Evolutionary conservation across 2,888 invertebrate species (phyloP).

Genomic region (Metallyticus violacea): DNA sequence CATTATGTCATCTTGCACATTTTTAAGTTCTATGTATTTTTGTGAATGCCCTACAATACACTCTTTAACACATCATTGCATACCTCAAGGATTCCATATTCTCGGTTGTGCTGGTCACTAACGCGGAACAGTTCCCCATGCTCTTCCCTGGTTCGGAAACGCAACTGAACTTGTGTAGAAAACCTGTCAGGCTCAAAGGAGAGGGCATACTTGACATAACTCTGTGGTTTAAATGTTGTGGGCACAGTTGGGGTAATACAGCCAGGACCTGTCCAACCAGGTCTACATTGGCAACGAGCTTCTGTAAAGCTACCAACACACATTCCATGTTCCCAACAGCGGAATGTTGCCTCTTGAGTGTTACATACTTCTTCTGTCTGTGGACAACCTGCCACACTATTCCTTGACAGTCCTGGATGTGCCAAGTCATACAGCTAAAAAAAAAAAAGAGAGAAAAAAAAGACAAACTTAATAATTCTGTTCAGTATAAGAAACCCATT

Average conservation of each 20-base stretch:
- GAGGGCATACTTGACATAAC: conserved; percentile 94
- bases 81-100: conserved; percentile 85
- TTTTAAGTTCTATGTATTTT: no score
- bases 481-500: no score
- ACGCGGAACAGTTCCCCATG: conserved; percentile 92
- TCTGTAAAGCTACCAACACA: conserved; percentile 89
- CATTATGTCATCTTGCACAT: no score
- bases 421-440: conserved; percentile 85
- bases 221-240: conserved; percentile 88
- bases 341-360: conserved; percentile 77
- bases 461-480: no score
- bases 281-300: conserved; percentile 89
- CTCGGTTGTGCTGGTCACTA: conserved; percentile 89
- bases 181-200: conserved; percentile 92
- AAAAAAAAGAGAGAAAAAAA: no score
- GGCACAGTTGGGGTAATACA: conserved; percentile 84
- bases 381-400: conserved; percentile 87
- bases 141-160: conserved; percentile 90
- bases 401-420: conserved; percentile 82
- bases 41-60: no score
- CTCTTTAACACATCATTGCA: neutral
- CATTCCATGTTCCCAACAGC: conserved; percentile 92
- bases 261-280: conserved; percentile 91
- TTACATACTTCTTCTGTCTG: conserved; percentile 91
- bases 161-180: conserved; percentile 86